A percentile compares a stretch with the other conserved stretches of the same genome.
These are phyloP conservation scores for Phyllostomus hastatus DNA, from an alignment of 2,113 vertebrate genomes.

Conservation along the genomic window DNA sequence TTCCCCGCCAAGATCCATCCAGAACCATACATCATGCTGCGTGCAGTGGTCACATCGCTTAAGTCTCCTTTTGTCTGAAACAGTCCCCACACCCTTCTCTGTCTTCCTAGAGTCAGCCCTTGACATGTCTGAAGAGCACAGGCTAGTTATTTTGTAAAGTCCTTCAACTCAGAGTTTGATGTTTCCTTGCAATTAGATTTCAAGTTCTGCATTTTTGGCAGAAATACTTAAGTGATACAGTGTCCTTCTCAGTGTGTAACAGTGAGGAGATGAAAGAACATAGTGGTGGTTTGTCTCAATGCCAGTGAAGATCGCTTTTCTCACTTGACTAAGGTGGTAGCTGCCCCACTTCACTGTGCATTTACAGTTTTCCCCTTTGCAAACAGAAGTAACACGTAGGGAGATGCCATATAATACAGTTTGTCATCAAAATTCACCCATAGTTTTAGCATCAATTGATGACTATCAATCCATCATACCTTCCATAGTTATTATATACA, in stretches of 20 bases:
- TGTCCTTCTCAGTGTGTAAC: no score
- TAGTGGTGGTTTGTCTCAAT: not conserved
- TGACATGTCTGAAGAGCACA: not conserved
- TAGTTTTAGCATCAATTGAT: not conserved
- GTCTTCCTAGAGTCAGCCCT: not conserved
- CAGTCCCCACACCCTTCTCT: not conserved
- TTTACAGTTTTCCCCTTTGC: not conserved
- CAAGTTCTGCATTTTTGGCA: not conserved
- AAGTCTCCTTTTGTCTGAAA: not conserved
- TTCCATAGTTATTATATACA: not conserved
- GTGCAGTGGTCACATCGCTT: not conserved
- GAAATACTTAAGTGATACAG: not conserved
- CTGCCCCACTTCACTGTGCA: not conserved
- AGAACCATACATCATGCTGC: not conserved
- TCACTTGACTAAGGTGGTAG: not conserved
- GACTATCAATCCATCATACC: not conserved
- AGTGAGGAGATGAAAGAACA: not conserved
- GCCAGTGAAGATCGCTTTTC: not conserved
- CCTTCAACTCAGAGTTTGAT: not conserved
- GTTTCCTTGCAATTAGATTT: not conserved
- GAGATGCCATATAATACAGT: not conserved
- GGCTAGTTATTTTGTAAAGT: not conserved
- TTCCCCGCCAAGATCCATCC: not conserved
- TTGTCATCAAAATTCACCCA: not conserved
- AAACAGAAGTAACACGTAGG: not conserved